Evolutionary conservation across 2,888 invertebrate genomes (phyloP).

Genomic region (Ctena decussata): DNA sequence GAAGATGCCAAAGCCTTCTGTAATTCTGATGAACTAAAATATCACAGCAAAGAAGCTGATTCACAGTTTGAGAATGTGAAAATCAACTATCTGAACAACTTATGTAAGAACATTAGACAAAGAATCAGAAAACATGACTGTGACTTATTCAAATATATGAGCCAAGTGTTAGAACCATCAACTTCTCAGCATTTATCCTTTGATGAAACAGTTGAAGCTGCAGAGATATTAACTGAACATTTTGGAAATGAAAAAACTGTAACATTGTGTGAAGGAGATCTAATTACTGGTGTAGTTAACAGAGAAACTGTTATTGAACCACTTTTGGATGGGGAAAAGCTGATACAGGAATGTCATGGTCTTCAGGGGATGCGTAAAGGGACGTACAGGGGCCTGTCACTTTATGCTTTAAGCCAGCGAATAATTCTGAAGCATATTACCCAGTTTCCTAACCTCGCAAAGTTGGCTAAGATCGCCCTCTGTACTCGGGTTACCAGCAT

Average conservation of each 20-base stretch:
- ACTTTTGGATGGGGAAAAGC: not conserved
- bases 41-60: slow-evolving; percentile 16
- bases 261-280: not conserved
- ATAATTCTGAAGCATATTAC: not conserved
- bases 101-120: slow-evolving; percentile 43
- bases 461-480: slow-evolving; percentile 15
- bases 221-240: not conserved
- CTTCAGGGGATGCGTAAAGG: slow-evolving; percentile 21
- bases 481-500: slow-evolving; percentile 40
- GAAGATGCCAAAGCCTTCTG: not conserved
- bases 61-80: slow-evolving; percentile 26
- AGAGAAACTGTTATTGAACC: not conserved
- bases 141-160: slow-evolving; percentile 32
- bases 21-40: slow-evolving; percentile 26
- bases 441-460: not conserved
- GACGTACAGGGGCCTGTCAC: not conserved
- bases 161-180: slow-evolving; percentile 25
- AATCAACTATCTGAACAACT: not conserved
- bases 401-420: not conserved
- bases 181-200: not conserved
- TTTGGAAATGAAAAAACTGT: not conserved
- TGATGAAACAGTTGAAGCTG: not conserved
- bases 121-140: slow-evolving; percentile 39
- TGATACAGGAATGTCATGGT: slow-evolving; percentile 14
- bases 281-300: not conserved